Conservation (phyloP, 2,113 vertebrate species). For the Odocoileus hemionus region DNA sequence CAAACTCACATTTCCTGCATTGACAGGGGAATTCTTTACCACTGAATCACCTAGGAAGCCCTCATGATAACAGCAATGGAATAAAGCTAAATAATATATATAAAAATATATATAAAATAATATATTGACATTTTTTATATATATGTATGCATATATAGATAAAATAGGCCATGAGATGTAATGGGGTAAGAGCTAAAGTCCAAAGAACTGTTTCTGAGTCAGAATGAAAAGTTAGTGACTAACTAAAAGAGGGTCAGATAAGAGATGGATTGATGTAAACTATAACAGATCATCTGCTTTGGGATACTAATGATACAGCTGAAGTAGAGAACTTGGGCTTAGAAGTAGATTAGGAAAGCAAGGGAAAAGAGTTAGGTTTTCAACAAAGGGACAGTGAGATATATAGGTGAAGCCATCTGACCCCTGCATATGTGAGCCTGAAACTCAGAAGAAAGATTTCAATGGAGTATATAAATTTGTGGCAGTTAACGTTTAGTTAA, state of each 20-base stretch:
- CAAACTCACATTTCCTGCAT: background rate
- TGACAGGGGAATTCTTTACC: background rate
- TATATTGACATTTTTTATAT: background rate
- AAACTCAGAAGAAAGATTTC: background rate
- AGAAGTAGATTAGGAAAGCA: background rate
- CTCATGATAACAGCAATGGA: background rate
- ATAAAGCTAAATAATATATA: background rate
- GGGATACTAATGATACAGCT: background rate
- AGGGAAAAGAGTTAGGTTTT: background rate
- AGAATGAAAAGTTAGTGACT: background rate
- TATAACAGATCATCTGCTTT: background rate
- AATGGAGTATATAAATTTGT: background rate
- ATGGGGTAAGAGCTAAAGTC: background rate
- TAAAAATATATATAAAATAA: background rate
- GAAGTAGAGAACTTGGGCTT: background rate
- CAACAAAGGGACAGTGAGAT: background rate
- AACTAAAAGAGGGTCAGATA: rapidly evolving
- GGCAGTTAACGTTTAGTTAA: background rate
- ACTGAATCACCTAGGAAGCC: background rate
- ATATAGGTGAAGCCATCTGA: background rate
- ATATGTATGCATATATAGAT: background rate
- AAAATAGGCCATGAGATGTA: background rate
- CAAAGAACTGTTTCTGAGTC: background rate
- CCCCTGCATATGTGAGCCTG: rapidly evolving
- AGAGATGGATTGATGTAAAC: background rate